Evolutionary conservation across 2,113 vertebrate species (phyloP), one percentile per base, ranked within the genome.

Genomic region (Oceanites oceanicus): DNA sequence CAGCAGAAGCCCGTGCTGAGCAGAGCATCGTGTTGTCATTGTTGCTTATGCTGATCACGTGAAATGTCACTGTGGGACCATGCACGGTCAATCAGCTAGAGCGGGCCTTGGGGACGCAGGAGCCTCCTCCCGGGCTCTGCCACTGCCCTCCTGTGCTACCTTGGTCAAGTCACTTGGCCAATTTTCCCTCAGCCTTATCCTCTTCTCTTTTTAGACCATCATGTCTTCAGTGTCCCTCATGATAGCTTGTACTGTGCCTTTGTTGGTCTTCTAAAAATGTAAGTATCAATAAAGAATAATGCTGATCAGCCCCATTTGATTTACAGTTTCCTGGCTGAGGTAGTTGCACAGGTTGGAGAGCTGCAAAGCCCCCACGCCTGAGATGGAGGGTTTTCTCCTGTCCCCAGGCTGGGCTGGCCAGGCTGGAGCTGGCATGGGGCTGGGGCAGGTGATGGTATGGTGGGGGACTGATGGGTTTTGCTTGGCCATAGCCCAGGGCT

Each of bases 381-480:
- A 56, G 50, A 53, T 1, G 29, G 15, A 66, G 17, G 6, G 10
- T 53, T 66, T 75, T 42, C 23, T 89, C 15, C 42, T 53, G 66
- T 66, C 22, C 58, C 30, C 50, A 56, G 0, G 12, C 11, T 2
- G 3, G 23, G 32, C 49, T 92, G 63, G 1, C 2, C 5, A 26
- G 7, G 25, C 49, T 86, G 79, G 59, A 55, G 42, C 62, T 0
- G 0, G 18, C 10, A 29, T 2, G 2, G 30, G 19, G 16, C 47
- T 72, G 58, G 17, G 58, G 70, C 50, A 38, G 40, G 14, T 66
- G 79, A 6, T 0, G 1, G 34, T 30, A 26, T 0, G 1, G 12
- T 75, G 62, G 13, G 26, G 30, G 17, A 52, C 34, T 16, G 61
- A 26, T 61, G 79, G 34, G 9, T 75, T 91, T 91, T 82, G 26